Conservation (phyloP, 2,888 invertebrate genomes). For the Gasteruption jaculator region DNA sequence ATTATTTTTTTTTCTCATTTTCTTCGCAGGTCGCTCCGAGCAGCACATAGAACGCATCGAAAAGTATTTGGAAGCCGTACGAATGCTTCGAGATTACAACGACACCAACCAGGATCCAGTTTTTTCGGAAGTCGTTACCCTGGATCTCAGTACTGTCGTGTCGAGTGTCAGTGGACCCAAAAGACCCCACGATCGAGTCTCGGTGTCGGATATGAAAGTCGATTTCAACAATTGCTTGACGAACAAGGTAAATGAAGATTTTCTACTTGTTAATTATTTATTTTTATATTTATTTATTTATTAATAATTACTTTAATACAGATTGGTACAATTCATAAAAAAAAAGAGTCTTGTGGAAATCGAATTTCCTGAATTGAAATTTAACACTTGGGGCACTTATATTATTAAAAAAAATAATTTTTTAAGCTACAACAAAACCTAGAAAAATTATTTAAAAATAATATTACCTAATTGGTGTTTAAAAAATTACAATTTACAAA, state of each 20-base stretch:
- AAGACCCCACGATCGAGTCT: slow-evolving; percentile 92
- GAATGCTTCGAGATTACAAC: slow-evolving; percentile 79
- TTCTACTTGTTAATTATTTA: no score
- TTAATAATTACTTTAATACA: no score
- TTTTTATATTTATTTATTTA: no score
- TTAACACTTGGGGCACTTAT: not conserved
- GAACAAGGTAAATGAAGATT: slow-evolving; percentile 84
- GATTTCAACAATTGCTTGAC: slow-evolving; percentile 83
- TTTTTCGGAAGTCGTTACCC: slow-evolving; percentile 77
- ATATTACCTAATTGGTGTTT: no score
- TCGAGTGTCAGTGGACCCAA: slow-evolving; percentile 97
- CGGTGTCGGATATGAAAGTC: slow-evolving; percentile 82
- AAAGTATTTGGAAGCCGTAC: slow-evolving; percentile 74
- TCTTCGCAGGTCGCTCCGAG: slow-evolving; percentile 68
- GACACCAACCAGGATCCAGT: slow-evolving; percentile 74
- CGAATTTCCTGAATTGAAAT: no score
- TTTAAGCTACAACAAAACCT: slow-evolving; percentile 1
- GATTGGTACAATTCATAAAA: no score
- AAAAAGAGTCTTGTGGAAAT: no score
- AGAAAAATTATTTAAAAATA: no score
- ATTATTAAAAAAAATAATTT: not conserved
- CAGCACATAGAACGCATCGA: slow-evolving; percentile 75
- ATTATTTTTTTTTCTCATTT: slow-evolving; percentile 4
- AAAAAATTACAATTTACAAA: no score
- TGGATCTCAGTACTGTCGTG: slow-evolving; percentile 85